A percentile compares a stretch with the other conserved stretches of the same genome.
Conservation (phyloP, 1,140 invertebrate genomes). For the Ptiloglossa arizonensis region DNA sequence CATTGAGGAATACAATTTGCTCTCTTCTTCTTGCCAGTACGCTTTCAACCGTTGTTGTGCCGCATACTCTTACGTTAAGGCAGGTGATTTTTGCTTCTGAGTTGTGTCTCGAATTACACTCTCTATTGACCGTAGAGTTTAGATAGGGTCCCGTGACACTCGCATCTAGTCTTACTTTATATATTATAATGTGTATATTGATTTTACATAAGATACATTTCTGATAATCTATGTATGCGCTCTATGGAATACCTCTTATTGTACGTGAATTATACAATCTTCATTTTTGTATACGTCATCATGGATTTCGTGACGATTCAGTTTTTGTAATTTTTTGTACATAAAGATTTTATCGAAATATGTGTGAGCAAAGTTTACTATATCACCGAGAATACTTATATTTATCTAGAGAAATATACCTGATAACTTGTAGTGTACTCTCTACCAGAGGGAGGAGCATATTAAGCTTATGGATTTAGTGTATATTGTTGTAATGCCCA, state of each 20-base stretch:
- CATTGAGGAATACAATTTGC: conserved; percentile 70
- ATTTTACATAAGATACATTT: conserved; percentile 62
- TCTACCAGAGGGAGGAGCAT: conserved; percentile 39
- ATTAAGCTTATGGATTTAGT: conserved; percentile 56
- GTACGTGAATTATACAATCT: conserved; percentile 44
- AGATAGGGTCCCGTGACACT: conserved; percentile 61
- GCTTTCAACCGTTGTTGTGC: conserved; percentile 76
- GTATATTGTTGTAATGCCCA: conserved; percentile 67
- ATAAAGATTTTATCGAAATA: conserved; percentile 60
- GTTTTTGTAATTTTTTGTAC: conserved; percentile 71
- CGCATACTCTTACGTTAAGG: conserved; percentile 68
- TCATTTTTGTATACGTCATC: conserved; percentile 59
- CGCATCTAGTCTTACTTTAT: conserved; percentile 72
- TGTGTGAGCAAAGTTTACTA: conserved; percentile 47
- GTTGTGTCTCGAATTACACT: conserved; percentile 59
- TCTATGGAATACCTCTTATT: conserved; percentile 55
- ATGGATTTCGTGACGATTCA: conserved; percentile 53
- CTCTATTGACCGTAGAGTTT: conserved; percentile 60
- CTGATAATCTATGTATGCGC: conserved; percentile 51
- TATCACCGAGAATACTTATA: conserved; percentile 51
- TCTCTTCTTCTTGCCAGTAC: conserved; percentile 79
- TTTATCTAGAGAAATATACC: conserved; percentile 53
- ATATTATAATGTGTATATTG: conserved; percentile 67
- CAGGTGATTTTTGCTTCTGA: conserved; percentile 66
- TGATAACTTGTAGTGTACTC: conserved; percentile 54